A percentile compares a stretch with the other conserved stretches of the same genome.
Conservation (phyloP, 2,797 vertebrate genomes). For the Sitta carolinensis region DNA sequence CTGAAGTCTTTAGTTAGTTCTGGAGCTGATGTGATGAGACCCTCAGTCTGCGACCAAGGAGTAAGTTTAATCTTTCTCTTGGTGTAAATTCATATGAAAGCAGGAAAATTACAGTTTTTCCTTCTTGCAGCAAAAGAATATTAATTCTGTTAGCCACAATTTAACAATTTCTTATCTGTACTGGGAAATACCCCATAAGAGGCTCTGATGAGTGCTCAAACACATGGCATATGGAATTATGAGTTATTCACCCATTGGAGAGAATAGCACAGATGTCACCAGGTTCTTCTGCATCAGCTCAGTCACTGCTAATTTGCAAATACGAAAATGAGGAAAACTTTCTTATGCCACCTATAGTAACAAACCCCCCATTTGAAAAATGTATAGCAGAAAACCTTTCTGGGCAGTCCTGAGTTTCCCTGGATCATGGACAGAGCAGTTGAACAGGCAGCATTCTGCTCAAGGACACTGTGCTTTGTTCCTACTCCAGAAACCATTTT, state of each 20-base stretch:
- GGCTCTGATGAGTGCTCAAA: background rate
- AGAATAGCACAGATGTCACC: conserved; percentile 21
- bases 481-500: background rate
- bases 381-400: background rate
- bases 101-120: background rate
- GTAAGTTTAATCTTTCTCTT: background rate
- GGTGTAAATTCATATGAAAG: background rate
- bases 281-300: background rate
- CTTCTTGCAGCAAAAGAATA: background rate
- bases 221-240: background rate
- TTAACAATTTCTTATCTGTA: background rate
- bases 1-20: background rate
- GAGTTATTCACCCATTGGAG: conserved; percentile 29
- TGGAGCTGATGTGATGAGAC: background rate
- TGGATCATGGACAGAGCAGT: background rate
- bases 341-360: background rate
- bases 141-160: background rate
- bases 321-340: background rate
- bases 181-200: background rate
- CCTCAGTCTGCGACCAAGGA: background rate
- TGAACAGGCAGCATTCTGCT: background rate
- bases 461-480: background rate
- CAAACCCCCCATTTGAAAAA: background rate
- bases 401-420: background rate
- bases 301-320: background rate